Conservation (phyloP, 2,888 invertebrate species). For the Beris morrisii region DNA sequence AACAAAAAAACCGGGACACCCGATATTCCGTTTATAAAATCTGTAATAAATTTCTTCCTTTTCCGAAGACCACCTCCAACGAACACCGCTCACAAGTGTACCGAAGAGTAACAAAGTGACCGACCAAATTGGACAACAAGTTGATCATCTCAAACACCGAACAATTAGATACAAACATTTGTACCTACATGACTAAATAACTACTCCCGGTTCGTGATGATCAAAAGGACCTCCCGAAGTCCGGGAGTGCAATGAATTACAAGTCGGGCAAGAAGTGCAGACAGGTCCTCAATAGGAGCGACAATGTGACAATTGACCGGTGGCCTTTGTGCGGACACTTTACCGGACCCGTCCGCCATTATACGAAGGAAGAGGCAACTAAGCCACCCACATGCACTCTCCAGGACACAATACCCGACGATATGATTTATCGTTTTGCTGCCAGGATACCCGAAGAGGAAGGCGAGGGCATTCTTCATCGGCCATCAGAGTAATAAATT, state of each 20-base stretch:
- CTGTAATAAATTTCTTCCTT: too few species aligned
- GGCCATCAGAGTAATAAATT: too few species aligned
- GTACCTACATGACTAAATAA: conserved; percentile 28
- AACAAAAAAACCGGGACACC: too few species aligned
- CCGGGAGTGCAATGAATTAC: conserved; percentile 41
- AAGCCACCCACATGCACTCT: conserved; percentile 34
- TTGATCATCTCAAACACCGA: conserved; percentile 23
- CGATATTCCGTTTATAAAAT: too few species aligned
- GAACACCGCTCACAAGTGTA: conserved; percentile 33
- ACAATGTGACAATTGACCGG: conserved; percentile 43
- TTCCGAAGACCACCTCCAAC: conserved; percentile 36
- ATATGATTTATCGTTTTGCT: conserved; percentile 19
- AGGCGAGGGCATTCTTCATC: too few species aligned
- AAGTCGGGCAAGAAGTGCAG: conserved; percentile 41
- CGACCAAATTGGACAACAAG: conserved; percentile 25
- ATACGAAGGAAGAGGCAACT: conserved; percentile 16
- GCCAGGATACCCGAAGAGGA: too few species aligned
- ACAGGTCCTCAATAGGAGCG: conserved; percentile 44
- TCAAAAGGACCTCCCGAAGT: conserved; percentile 41
- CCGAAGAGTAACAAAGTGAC: conserved; percentile 30
- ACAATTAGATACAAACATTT: conserved; percentile 30
- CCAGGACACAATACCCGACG: not conserved
- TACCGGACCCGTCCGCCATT: conserved; percentile 34
- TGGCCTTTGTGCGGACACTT: conserved; percentile 41
- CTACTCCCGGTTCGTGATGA: conserved; percentile 30